phyloP scores from a whole-genome alignment of 2,888 invertebrate species.

The Andrena minutula region DNA sequence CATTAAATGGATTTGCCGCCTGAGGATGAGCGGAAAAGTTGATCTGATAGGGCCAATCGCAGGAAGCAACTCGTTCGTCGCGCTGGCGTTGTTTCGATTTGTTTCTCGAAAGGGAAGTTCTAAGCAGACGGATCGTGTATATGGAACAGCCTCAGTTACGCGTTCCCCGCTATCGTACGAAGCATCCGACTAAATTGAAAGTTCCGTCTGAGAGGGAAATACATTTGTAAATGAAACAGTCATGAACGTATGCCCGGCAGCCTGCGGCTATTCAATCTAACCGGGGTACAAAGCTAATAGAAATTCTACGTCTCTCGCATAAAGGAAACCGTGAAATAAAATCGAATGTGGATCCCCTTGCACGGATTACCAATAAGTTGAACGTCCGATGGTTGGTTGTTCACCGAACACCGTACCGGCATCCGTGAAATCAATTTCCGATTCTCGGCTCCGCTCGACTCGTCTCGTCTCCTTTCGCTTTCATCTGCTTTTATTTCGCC shows the following conservation, averaged over 20 bases:
- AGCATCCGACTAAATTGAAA: slow-evolving; percentile 83
- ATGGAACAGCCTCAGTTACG: slow-evolving; percentile 57
- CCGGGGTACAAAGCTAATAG: slow-evolving; percentile 81
- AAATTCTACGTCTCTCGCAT: slow-evolving; percentile 81
- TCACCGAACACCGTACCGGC: slow-evolving; percentile 44
- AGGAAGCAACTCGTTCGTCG: slow-evolving; percentile 52
- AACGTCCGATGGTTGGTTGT: slow-evolving; percentile 57
- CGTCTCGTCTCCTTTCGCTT: background rate
- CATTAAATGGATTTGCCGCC: background rate
- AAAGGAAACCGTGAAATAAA: slow-evolving; percentile 81
- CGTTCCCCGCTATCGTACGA: slow-evolving; percentile 73
- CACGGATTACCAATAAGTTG: slow-evolving; percentile 75
- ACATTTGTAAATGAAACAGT: slow-evolving; percentile 84
- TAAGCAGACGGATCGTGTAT: slow-evolving; percentile 60
- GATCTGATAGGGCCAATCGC: slow-evolving; percentile 36
- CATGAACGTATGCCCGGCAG: slow-evolving; percentile 79
- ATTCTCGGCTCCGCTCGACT: slow-evolving; percentile 18
- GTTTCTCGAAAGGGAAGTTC: slow-evolving; percentile 61
- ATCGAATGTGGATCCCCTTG: slow-evolving; percentile 77
- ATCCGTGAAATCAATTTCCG: slow-evolving; percentile 58
- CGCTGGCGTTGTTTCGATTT: slow-evolving; percentile 64
- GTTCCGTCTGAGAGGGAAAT: slow-evolving; percentile 82
- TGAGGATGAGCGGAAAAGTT: background rate
- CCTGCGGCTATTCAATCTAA: slow-evolving; percentile 82
- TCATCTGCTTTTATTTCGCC: background rate